Conservation (phyloP, 2,113 vertebrate genomes). For the Peromyscus polionotus region DNA sequence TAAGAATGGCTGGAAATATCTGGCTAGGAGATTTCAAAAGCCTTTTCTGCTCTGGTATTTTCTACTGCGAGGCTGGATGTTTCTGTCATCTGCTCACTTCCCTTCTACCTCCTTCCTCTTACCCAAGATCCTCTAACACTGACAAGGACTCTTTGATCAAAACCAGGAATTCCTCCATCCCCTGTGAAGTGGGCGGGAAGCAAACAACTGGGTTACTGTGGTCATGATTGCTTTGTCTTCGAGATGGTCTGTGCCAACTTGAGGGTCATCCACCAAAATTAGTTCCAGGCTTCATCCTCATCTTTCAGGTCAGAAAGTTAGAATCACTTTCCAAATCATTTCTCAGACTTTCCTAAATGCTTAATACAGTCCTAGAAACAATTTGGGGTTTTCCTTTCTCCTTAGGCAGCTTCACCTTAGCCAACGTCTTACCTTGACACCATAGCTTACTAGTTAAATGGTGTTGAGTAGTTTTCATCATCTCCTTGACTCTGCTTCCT, state of each 20-base stretch:
- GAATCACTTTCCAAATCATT: conserved; percentile 6
- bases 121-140: conserved; percentile 27
- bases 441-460: neutral
- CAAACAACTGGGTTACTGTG: neutral
- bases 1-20: conserved; percentile 26
- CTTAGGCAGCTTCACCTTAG: neutral
- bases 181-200: conserved; percentile 20
- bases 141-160: conserved; percentile 27
- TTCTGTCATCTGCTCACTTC: neutral
- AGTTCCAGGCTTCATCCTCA: neutral
- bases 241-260: conserved; percentile 2
- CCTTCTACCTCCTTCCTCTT: conserved; percentile 29
- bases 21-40: conserved; percentile 44
- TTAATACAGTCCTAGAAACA: neutral
- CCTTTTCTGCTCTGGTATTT: conserved; percentile 44
- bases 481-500: conserved; percentile 44
- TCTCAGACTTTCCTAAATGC: conserved; percentile 11
- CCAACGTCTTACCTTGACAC: neutral
- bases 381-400: conserved; percentile 30
- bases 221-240: conserved; percentile 37
- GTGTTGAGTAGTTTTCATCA: neutral
- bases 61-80: conserved; percentile 24
- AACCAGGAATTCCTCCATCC: neutral
- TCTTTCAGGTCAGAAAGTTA: conserved; percentile 53
- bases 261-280: conserved; percentile 55